Evolutionary conservation across 2,888 invertebrate species (phyloP).

Genomic region (Drosophila quinaria): DNA sequence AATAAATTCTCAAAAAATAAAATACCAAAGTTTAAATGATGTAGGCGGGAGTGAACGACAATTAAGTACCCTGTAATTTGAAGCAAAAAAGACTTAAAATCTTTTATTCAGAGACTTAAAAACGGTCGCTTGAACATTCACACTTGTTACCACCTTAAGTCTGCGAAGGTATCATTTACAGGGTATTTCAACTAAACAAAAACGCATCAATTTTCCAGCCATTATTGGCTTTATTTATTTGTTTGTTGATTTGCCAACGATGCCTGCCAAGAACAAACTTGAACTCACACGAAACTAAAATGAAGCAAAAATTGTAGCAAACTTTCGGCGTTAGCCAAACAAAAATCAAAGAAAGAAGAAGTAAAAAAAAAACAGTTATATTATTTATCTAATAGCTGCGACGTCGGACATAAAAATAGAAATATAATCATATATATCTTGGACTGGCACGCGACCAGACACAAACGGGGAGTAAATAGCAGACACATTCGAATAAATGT

Average conservation of each 20-base stretch:
- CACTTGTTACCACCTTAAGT: too few species aligned
- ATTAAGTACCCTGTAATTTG: neutral
- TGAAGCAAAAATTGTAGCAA: constrained; percentile 25
- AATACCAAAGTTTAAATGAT: constrained; percentile 2
- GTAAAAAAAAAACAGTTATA: constrained; percentile 39
- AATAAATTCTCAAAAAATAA: constrained; percentile 18
- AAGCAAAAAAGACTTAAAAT: too few species aligned
- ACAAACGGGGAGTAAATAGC: constrained; percentile 3
- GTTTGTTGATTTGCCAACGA: constrained; percentile 51
- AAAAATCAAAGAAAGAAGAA: constrained; percentile 36
- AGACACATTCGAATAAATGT: constrained; percentile 11
- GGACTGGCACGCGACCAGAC: constrained; percentile 47
- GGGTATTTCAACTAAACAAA: constrained; percentile 22
- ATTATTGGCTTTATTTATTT: constrained; percentile 78
- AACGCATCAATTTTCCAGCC: constrained; percentile 66
- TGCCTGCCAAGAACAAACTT: constrained; percentile 34
- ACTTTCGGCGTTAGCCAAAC: constrained; percentile 45
- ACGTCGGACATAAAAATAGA: constrained; percentile 44
- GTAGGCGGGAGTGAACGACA: neutral
- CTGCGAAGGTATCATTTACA: too few species aligned
- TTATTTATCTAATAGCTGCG: constrained; percentile 75
- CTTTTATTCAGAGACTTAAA: neutral
- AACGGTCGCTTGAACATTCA: neutral
- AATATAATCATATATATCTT: constrained; percentile 33
- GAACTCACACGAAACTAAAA: constrained; percentile 28